phyloP scores from a whole-genome alignment of 2,113 vertebrate genomes.

The Boulengeromyrus knoepffleri region DNA sequence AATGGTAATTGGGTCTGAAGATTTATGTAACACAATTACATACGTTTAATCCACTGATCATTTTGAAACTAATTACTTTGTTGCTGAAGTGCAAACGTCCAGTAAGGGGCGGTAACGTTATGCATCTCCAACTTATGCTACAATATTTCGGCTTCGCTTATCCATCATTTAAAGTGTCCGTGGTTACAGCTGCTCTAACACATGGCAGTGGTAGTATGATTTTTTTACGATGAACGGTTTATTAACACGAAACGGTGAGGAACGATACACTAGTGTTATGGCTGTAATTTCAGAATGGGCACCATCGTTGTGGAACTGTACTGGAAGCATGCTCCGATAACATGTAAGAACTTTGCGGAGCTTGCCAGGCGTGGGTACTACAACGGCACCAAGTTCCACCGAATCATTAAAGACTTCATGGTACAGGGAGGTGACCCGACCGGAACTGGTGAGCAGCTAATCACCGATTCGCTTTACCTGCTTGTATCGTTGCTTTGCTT shows the following conservation, averaged over 20 bases:
- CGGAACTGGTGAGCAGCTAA: slow-evolving; percentile 69
- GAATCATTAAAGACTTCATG: slow-evolving; percentile 94
- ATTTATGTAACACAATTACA: neutral
- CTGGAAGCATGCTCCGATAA: slow-evolving; percentile 85
- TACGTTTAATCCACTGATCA: neutral
- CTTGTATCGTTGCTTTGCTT: neutral
- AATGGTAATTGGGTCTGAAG: neutral
- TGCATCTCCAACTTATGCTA: neutral
- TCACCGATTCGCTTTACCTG: neutral
- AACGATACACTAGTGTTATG: neutral
- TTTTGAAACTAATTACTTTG: neutral
- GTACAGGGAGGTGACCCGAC: slow-evolving; percentile 93
- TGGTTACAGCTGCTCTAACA: neutral
- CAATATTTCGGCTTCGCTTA: neutral
- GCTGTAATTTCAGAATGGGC: slow-evolving; percentile 72
- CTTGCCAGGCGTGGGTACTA: slow-evolving; percentile 83
- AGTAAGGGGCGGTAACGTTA: neutral
- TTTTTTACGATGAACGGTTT: neutral
- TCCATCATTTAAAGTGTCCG: neutral
- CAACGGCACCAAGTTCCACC: slow-evolving; percentile 85
- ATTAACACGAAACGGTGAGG: neutral
- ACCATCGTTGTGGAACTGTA: slow-evolving; percentile 78
- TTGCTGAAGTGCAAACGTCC: neutral
- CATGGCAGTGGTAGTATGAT: neutral
- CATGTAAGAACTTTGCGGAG: slow-evolving; percentile 91